Base-by-base conservation (phyloP, 2,888 invertebrate genomes). In the Neuroscelio doddi region DNA sequence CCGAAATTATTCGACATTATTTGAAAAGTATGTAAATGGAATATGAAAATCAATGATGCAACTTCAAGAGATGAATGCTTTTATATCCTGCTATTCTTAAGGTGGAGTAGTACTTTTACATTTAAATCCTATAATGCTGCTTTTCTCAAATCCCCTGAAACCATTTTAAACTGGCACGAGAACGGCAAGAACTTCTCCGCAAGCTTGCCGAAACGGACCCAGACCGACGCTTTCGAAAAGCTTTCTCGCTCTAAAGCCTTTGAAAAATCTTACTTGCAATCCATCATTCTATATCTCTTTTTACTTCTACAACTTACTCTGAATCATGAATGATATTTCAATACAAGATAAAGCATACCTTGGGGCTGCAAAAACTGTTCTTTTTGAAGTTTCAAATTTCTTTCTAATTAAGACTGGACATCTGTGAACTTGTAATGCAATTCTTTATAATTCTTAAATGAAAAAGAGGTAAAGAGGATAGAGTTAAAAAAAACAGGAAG, bases 51-150 rank as follows among this genome's bases (percentile, higher is more conserved):
- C 51, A 65, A 70, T 46, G 53, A 36, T 66, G 44, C 64, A 57
- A 51, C 64, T 56, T 65, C 53, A 51, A 44, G 70, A 73, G 74
- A 75, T 61, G 71, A 68, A 74, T 73, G 73, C 74, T 76, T 69
- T 72, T 72, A 69, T 70, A 69, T 49, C 45, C 21, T 5, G 21
- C 21, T 5, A 21, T 21, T 21, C 21, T 21, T 21, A 5, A 21
- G 21, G 21, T 47, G 61, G 59, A 42, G 61, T 67, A 59, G 68
- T 63, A 68, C 73, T 76, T 79, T 78, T 64, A 74, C 74, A 79
- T 77, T 69, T 75, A 78, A 79, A 79, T 75, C 74, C 72, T 70
- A 69, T 73, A 76, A 78, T 71, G 72, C 58, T 50, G 58, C 65
- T 51, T 51, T 45, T 53, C 53, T 41, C 27, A 27, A 36, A 52